phyloP scores from a whole-genome alignment of 2,113 vertebrate species.

The Craseonycteris thonglongyai region DNA sequence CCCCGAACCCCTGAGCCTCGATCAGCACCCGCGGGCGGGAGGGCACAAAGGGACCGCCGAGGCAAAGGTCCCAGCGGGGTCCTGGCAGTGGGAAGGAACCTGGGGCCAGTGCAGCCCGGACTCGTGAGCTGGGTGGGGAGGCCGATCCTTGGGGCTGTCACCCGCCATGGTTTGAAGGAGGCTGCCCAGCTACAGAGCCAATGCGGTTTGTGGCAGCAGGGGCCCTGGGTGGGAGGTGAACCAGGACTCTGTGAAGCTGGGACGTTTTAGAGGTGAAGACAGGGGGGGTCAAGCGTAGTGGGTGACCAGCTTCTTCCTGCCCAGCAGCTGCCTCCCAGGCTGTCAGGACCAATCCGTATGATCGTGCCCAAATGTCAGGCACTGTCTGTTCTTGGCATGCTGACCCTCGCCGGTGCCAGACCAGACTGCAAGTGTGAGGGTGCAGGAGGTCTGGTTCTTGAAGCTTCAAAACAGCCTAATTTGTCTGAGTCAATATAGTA shows the following conservation, averaged over 20 bases:
- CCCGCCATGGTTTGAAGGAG: neutral
- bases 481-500: accelerated
- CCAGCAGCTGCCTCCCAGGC: neutral
- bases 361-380: neutral
- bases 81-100: neutral
- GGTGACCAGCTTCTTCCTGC: too few relatives aligned
- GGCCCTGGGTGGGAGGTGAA: neutral
- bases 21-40: neutral
- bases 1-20: too few relatives aligned
- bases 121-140: neutral
- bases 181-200: neutral
- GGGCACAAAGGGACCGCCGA: neutral
- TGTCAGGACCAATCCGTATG: accelerated
- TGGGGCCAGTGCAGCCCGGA: neutral
- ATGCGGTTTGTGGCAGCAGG: neutral
- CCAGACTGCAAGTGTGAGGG: neutral
- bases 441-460: neutral
- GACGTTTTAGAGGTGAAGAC: neutral
- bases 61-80: neutral
- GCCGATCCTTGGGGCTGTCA: too few relatives aligned
- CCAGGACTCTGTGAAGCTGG: neutral
- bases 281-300: neutral
- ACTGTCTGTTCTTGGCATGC: accelerated
- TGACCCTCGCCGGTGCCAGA: neutral
- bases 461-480: neutral